Evolutionary conservation across 2,797 vertebrate species (phyloP), one percentile per base, ranked within the genome.

Genomic region (Tinamus major): DNA sequence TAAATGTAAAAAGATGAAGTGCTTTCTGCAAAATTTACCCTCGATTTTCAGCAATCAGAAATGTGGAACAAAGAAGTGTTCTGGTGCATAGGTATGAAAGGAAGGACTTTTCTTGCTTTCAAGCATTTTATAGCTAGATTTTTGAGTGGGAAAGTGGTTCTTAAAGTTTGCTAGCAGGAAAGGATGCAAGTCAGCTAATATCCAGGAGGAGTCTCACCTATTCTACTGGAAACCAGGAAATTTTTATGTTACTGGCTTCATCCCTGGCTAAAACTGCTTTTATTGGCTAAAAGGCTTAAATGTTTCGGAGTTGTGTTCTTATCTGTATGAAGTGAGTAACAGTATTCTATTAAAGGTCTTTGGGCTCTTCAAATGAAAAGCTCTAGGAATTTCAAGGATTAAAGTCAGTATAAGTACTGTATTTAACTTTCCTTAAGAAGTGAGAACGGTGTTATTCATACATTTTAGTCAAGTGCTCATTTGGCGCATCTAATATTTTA

Each of bases 1-100:
- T 7, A 53, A 88, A 64, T 46, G 35, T 26, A 48, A 78, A 39
- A 53, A 24, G 13, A 5, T 3, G 10, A 3, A 0, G 0, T 14
- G 6, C 6, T 44, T 46, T 6, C 6, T n/a, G 33, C 26, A 23
- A 82, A n/a, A 55, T 56, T 35, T 65, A 21, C 9, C 10, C 19
- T 70, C 23, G 23, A 7, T 49, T 79, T 76, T 94, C 55, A 72
- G 20, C 29, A 37, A 5, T 44, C 24, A 26, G 12, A n/a, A 18
- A 61, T 44, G 41, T 14, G 49, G 12, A 39, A 26, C 33, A 21
- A 65, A 77, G 53, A 89, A 81, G 7, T 24, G 33, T 72, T 53
- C 72, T 42, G 6, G 2, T 51, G 27, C 41, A 69, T 46, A 51
- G 42, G 24, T 39, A 10, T n/a, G 15, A 6, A 44, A 63, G 61